Conservation (phyloP, 2,888 invertebrate species). For the Synergus laeviventris region DNA sequence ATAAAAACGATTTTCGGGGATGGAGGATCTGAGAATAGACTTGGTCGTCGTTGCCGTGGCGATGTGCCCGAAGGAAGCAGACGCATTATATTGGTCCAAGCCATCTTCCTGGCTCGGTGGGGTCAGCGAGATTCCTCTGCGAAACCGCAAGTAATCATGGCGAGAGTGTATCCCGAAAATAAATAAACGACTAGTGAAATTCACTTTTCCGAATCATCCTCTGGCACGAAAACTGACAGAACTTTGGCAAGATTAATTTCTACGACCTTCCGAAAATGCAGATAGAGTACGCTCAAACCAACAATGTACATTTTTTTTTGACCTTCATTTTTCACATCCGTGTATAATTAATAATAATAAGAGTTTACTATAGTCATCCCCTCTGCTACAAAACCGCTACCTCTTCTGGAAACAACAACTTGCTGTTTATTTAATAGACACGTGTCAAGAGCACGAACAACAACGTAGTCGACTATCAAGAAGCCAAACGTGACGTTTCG, state of each 20-base stretch:
- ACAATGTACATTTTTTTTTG: not conserved
- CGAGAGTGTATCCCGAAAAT: slow-evolving; percentile 39
- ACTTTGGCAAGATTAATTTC: slow-evolving; percentile 42
- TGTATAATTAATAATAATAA: slow-evolving; percentile 21
- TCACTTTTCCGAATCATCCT: slow-evolving; percentile 51
- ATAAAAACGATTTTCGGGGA: slow-evolving; percentile 17
- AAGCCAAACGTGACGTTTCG: slow-evolving; percentile 21
- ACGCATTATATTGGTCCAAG: slow-evolving; percentile 38
- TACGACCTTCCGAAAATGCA: slow-evolving; percentile 7
- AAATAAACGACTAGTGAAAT: slow-evolving; percentile 55
- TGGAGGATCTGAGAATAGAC: slow-evolving; percentile 19
- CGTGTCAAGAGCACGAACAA: slow-evolving; percentile 38
- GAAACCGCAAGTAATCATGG: slow-evolving; percentile 40
- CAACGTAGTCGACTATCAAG: slow-evolving; percentile 30
- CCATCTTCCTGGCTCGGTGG: slow-evolving; percentile 33
- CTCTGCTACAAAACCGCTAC: not conserved
- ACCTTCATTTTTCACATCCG: slow-evolving; percentile 22
- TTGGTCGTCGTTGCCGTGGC: slow-evolving; percentile 42
- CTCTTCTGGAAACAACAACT: slow-evolving; percentile 32
- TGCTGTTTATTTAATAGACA: slow-evolving; percentile 31
- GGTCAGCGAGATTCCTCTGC: slow-evolving; percentile 29
- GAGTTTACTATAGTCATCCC: slow-evolving; percentile 12
- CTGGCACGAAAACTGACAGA: slow-evolving; percentile 44
- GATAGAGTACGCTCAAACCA: not conserved
- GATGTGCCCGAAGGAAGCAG: slow-evolving; percentile 41